Evolutionary conservation across 2,113 vertebrate genomes (phyloP), one percentile per base, ranked within the genome.

Genomic region (Paralichthys olivaceus): DNA sequence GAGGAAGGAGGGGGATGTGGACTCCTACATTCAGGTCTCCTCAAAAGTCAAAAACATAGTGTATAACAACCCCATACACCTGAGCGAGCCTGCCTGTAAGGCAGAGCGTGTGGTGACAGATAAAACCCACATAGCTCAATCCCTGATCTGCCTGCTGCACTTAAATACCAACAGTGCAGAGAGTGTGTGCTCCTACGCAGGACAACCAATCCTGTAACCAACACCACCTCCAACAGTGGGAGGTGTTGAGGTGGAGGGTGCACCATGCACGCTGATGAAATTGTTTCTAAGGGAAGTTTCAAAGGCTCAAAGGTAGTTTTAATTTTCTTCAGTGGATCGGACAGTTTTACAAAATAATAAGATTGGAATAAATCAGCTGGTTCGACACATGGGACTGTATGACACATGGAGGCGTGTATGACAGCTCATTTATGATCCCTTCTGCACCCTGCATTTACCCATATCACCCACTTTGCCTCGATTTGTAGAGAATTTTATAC

Each of bases 81-180:
- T 83, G 74, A 80, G 74, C 54, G 15, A 34, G 22, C 47, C 61
- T 72, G 56, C 57, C 69, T 68, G 22, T 49, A 20, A 79, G 68
- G 72, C 43, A 53, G 9, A 20, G n/a, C 37, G 4, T 4, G 23
- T 53, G 32, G 58, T 72, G 76, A 80, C 82, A 80, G 63, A 84
- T 75, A 77, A 90, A 83, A 71, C 77, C 81, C 84, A 84, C 86
- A 83, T 64, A 74, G 43, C 76, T 74, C 69, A 54, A 74, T 77
- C 81, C 85, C 72, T 29, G 51, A 78, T 62, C 32, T 56, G 72
- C 66, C 65, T 25, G 57, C 19, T 77, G 65, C 67, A 32, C 61
- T 73, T 73, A 60, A 88, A 79, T 62, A 69, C 59, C 71, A 70
- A 49, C 59, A 66, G 75, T 40, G 60, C 75, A 59, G 32, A 11